A percentile compares a stretch with the other conserved stretches of the same genome.
Evolutionary conservation across 2,797 vertebrate species (phyloP).

Genomic region (Huso huso): DNA sequence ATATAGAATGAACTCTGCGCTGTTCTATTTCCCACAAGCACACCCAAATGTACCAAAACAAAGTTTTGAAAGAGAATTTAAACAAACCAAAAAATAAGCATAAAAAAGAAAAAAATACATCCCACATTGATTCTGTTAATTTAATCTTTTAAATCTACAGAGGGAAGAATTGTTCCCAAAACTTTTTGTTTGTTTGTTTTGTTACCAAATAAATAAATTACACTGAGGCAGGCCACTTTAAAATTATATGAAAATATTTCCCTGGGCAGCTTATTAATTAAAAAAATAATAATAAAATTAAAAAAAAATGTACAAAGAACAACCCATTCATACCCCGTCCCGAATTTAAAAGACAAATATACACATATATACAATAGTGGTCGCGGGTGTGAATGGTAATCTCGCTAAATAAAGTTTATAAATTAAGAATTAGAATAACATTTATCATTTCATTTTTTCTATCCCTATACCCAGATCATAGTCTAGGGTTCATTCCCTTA

Average conservation of each 20-base stretch:
- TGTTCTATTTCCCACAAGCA: constrained; percentile 84
- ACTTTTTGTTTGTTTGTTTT: constrained; percentile 44
- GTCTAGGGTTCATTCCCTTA: constrained; percentile 58
- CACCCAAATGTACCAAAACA: constrained; percentile 81
- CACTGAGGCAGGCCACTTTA: constrained; percentile 68
- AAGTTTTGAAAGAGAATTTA: constrained; percentile 67
- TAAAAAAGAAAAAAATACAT: constrained; percentile 62
- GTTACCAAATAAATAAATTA: constrained; percentile 72
- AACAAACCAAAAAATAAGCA: constrained; percentile 51
- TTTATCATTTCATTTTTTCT: constrained; percentile 32
- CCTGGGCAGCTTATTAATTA: constrained; percentile 70
- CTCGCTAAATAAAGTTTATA: constrained; percentile 25
- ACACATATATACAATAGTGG: constrained; percentile 78
- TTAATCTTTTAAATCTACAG: constrained; percentile 89
- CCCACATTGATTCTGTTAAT: constrained; percentile 78
- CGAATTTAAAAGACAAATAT: constrained; percentile 79
- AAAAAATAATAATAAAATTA: constrained; percentile 50
- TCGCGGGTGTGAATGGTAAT: constrained; percentile 56
- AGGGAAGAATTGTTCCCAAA: constrained; percentile 69
- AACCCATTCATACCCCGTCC: constrained; percentile 67
- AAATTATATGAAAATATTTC: constrained; percentile 73
- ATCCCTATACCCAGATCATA: constrained; percentile 57
- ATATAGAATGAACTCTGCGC: constrained; percentile 82
- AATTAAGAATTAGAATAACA: constrained; percentile 26
- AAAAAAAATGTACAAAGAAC: constrained; percentile 68